Percentiles rank a stretch among this genome's conserved stretches.
Conservation (phyloP, 2,113 vertebrate genomes). For the Hemichromis elongatus region DNA sequence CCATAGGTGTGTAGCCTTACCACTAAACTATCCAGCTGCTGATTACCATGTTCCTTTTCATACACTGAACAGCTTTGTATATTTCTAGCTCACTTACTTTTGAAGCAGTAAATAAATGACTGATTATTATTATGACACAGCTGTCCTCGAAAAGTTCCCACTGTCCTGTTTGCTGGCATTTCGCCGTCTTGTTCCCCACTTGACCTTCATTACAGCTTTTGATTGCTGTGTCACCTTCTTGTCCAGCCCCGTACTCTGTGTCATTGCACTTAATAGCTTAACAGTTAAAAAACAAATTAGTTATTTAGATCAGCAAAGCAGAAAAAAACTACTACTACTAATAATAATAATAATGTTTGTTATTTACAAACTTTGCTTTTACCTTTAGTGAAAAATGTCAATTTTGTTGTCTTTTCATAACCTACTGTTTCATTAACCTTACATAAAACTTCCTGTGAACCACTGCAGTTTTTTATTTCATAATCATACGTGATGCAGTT, state of each 20-base stretch:
- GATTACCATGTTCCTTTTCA: too few relatives aligned
- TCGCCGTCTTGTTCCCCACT: not conserved
- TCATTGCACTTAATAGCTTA: not conserved
- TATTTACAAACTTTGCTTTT: not conserved
- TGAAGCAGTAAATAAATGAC: slow-evolving; percentile 10
- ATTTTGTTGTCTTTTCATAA: not conserved
- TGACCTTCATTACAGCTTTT: slow-evolving; percentile 1
- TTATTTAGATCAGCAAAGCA: not conserved
- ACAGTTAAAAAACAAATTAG: not conserved
- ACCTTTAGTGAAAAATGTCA: slow-evolving; percentile 6
- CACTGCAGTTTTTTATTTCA: not conserved
- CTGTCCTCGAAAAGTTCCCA: slow-evolving; percentile 28
- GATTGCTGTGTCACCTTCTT: not conserved
- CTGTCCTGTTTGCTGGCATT: not conserved
- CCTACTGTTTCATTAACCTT: not conserved
- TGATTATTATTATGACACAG: slow-evolving; percentile 41
- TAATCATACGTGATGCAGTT: not conserved
- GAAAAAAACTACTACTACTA: not conserved
- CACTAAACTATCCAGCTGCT: too few relatives aligned
- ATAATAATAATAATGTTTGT: not conserved
- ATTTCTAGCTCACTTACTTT: slow-evolving; percentile 7
- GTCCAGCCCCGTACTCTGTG: not conserved
- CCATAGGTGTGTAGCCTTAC: too few relatives aligned
- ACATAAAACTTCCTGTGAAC: not conserved
- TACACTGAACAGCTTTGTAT: not conserved